Base-by-base conservation (phyloP, 2,888 invertebrate genomes). In the Sinotaia quadrata region DNA sequence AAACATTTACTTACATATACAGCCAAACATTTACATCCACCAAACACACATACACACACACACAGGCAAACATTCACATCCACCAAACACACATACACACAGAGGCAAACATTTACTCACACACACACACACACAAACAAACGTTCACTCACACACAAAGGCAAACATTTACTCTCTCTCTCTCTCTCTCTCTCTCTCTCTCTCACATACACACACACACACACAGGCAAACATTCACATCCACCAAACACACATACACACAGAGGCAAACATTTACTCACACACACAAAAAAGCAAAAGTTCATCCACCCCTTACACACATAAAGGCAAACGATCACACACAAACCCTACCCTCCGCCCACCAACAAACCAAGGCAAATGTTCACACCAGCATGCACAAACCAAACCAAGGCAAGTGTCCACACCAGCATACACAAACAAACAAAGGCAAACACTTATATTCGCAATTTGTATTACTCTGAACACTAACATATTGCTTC, bases 31-130 rank as follows among this genome's bases (percentile, higher is more conserved):
- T 33, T 33, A 54, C 54, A 54, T 34, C 31, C 54, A 54, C 33
- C n/a, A n/a, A n/a, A 54, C 54, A 54, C 54, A 54, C 54, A 54
- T 34, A 54, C 54, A 54, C 54, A 4, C 54, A 54, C 54, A 54
- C 54, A 3, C 33, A 54, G 33, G 34, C 31, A 31, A 18, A 5
- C 33, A 54, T 3, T 33, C 41, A 41, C 41, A 41, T 15, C 10
- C 41, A 41, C 41, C n/a, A 51, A 15, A 3, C n/a, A 51, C 12
- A 3, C 4, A 51, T 10, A 51, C 3, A 51, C 7, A 51, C 24
- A 24, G 21, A n/a, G 29, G 29, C 7, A 21, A 51, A 18, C 7
- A 21, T 29, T 29, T 24, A 3, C 24, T 29, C 7, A 51, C 10
- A 51, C 7, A 8, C 2, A 51, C 12, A 51, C 10, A 4, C 7